phyloP scores from a whole-genome alignment of 2,113 vertebrate species.

The Scomber japonicus region DNA sequence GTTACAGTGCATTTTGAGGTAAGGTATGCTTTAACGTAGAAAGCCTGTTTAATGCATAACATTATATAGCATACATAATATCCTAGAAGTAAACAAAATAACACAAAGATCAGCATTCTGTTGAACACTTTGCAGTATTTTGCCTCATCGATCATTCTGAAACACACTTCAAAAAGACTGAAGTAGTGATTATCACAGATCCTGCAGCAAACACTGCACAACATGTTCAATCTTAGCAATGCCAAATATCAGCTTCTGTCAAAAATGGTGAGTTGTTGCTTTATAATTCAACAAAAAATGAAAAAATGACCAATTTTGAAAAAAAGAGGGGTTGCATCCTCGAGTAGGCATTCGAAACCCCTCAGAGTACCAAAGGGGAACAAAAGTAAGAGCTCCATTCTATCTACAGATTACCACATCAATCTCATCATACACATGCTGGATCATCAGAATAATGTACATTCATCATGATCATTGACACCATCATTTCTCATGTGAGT shows the following conservation, averaged over 20 bases:
- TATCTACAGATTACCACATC: conserved; percentile 44
- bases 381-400: conserved; percentile 27
- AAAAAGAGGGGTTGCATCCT: not conserved
- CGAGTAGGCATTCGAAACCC: not conserved
- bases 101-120: conserved; percentile 34
- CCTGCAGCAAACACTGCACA: conserved; percentile 4
- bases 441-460: conserved; percentile 54
- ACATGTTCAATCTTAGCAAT: not conserved
- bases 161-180: conserved; percentile 9
- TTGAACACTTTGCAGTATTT: not conserved
- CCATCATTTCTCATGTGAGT: conserved; percentile 44
- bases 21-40: not conserved
- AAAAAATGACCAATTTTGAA: not conserved
- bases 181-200: conserved; percentile 33
- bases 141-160: conserved; percentile 47
- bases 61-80: not conserved
- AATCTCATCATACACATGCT: conserved; percentile 49
- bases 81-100: not conserved
- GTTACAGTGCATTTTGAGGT: not conserved
- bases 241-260: conserved; percentile 4
- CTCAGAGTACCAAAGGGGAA: not conserved
- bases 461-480: conserved; percentile 61
- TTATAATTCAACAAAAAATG: conserved; percentile 20
- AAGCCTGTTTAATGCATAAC: not conserved
- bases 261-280: not conserved